Base-by-base conservation (phyloP, 2,797 vertebrate genomes). In the Spea hammondii region DNA sequence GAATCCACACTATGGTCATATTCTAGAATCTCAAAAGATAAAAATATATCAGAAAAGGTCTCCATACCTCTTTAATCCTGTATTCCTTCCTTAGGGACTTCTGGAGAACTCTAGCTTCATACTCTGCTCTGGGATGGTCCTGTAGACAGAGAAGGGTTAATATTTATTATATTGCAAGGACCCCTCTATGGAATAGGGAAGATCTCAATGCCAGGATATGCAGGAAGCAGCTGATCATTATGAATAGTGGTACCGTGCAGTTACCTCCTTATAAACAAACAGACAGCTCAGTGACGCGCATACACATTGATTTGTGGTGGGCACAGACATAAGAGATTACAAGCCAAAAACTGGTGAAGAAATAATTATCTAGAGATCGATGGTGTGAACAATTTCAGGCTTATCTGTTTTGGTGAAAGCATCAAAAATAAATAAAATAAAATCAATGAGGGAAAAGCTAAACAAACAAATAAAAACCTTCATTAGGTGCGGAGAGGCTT, bases 101-200 rank as follows among this genome's bases (percentile, higher is more conserved):
- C 88, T 96, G 83, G 89, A 95, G 88, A 68, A 98, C 95, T 55
- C 88, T 89, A 1, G 95, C 91, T 88, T 99, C 96, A 0, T 99
- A 99, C 67, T 99, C 96, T 0, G 96, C 94, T 82, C 96, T 91
- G 75, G 94, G 94, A 76, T 99, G 95, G 86, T 95, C 95, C 97
- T 99, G 88, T 53, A 44, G 65, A 77, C 13, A 32, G 7, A 49
- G 48, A 4, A 10, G 11, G 46, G 48, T 51, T 53, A 66, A 62
- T 8, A 67, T 12, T 5, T 9, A 32, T 8, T 10, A 5, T 13
- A 0, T 10, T 47, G 8, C 11, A 14, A n/a, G 3, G n/a, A 4
- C 17, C 32, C 32, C 32, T 32, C 32, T 32, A 32, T 32, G 32
- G 32, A 32, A 32, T 32, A 71, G 76, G n/a, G 53, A 6, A 79